Base-by-base conservation (phyloP, 1,140 invertebrate genomes). In the Macrotrachela quadricornifera region DNA sequence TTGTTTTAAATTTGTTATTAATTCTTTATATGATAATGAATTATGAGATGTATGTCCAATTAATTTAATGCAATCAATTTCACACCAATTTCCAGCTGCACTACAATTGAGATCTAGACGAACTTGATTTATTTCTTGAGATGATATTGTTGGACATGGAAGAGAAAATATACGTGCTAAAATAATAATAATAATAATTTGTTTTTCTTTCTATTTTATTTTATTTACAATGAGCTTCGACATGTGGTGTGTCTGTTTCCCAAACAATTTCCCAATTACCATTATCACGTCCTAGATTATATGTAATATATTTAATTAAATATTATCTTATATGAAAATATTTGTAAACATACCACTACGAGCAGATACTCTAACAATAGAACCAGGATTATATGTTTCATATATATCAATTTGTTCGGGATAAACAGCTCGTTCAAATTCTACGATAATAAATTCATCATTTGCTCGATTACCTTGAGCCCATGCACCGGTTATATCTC, bases 371-470 rank as follows among this genome's bases (percentile, higher is more conserved):
- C 21, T 16, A 12, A 40, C 37, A 12, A 49, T 18, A n/a, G 48
- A 6, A 15, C 48, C 48, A 8, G 48, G 8, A 37, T 49, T 49
- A 11, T 14, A 17, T 38, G 48, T 49, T 36, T 49, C 48, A 17
- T 49, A 49, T 4, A 49, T 49, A 15, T 49, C 48, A 36, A 49
- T 49, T 36, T 18, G n/a, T 15, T 16, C 36, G 6, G 37, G 15
- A 49, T 9, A 37, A 11, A 49, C 12, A 12, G 18, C 17, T 13
- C 37, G 17, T 15, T 3, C 18, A 38, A 49, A 49, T 40, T 49
- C 48, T 36, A 49, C 48, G 17, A 38, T 18, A 49, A 49, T 49
- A 49, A 49, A 49, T 37, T 49, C 48, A 49, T 49, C 36, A 36
- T 16, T 36, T 8, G 48, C 37, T 11, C 16, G 11, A 37, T 37